Base-by-base conservation (phyloP, 2,797 vertebrate species). In the Coregonus ussuriensis region DNA sequence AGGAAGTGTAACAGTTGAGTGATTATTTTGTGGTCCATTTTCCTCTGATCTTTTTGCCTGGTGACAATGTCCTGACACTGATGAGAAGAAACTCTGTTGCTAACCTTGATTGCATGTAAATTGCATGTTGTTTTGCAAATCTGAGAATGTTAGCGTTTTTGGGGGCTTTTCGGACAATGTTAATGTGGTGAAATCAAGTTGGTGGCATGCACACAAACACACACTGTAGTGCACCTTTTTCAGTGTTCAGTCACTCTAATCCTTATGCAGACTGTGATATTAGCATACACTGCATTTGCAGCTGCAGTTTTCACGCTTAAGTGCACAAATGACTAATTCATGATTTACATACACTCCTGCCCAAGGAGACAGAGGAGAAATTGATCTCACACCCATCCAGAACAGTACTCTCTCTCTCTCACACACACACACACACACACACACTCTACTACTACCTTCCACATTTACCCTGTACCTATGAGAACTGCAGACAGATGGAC, bases 311-410 rank as follows among this genome's bases (percentile, higher is more conserved):
- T 75, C 67, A 84, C 66, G 77, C 86, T 75, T 74, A 0, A 73
- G 15, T 66, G 63, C 37, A 0, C 81, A 82, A 83, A 86, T 87
- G 80, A 78, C 66, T 83, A 71, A 83, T 85, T 87, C 59, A 86
- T 83, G 77, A 81, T 79, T 80, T 80, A 77, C 77, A 79, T 77
- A 85, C 79, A 82, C 56, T 35, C 18, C 79, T 72, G 77, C 80
- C 77, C 81, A 85, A 81, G 84, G 81, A 83, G 83, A 87, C 82
- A 84, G 84, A 80, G 78, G 71, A 73, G 67, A 47, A 47, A 47
- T 21, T 18, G 51, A 7, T 14, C 25, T 33, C 71, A 54, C 52
- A 54, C 71, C 6, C 67, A 54, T 21, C 35, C 68, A 16, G 11
- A 51, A 21, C 41, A 71, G 15, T 53, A 6, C 73, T 66, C 7